Evolutionary conservation across 2,797 vertebrate genomes (phyloP), one percentile per base, ranked within the genome.

Genomic region (Cossypha niveicapilla): DNA sequence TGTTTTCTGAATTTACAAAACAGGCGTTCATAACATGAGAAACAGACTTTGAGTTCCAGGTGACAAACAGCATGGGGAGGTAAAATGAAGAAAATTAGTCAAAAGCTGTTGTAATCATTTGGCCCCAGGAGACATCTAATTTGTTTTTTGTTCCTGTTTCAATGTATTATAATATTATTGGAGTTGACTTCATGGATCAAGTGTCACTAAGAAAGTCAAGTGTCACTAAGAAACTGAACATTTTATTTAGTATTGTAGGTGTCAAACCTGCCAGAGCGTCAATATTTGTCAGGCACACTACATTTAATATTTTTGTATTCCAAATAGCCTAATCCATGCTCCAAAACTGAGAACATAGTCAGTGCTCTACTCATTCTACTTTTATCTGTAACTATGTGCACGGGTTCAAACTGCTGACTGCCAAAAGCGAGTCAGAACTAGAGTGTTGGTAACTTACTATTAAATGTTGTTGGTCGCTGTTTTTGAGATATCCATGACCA

Each of bases 161-260:
- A 96, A 35, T 28, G 44, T 86, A 96, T 92, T 97, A 94, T 94
- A 96, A 94, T 57, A 87, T 95, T 97, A 96, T 95, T 97, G 68
- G 65, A 88, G 65, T 94, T 97, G 94, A 97, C 71, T 96, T 98
- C 96, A 97, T 95, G 96, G 93, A 95, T 96, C 92, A 98, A 96
- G 60, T 30, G 71, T 50, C 42, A 62, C 35, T 25, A 44, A 42
- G n/a, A 75, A 68, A 76, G 95, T 97, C 96, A 97, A 96, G 53
- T 95, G 93, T 96, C 96, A 97, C 78, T 89, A 86, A 93, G 74
- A 96, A 97, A 95, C 58, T 86, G 77, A 75, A 79, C 81, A 90
- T 96, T 96, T 96, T 92, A 95, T 96, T 97, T 96, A 97, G 28
- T 45, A 80, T 85, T 82, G 72, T 81, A 83, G 32, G 22, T 92